Conservation (phyloP, 2,797 vertebrate genomes). For the Knipowitschia caucasica region DNA sequence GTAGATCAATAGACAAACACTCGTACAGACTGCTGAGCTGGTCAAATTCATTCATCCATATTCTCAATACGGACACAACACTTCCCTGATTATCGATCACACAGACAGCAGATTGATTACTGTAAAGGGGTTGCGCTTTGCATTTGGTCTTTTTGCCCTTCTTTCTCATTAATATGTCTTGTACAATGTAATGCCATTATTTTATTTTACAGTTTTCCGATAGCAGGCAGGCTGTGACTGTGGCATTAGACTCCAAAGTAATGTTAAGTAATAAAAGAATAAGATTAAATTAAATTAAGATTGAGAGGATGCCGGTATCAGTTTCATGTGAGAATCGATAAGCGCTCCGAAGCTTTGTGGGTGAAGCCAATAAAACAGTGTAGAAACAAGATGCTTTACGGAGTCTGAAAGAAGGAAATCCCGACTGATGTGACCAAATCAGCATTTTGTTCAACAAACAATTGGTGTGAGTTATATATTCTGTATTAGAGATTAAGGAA, state of each 20-base stretch:
- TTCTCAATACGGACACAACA: conserved; percentile 51
- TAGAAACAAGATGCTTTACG: conserved; percentile 59
- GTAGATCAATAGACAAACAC: conserved; percentile 56
- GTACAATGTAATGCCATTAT: background rate
- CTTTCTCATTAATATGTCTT: conserved; percentile 9
- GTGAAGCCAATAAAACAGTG: conserved; percentile 54
- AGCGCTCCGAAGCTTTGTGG: conserved; percentile 52
- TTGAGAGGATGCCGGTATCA: conserved; percentile 37
- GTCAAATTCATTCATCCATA: conserved; percentile 67
- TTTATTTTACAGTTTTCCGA: conserved; percentile 7
- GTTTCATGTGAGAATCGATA: conserved; percentile 63
- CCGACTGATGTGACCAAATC: conserved; percentile 21
- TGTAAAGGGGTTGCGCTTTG: conserved; percentile 35
- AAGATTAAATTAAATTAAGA: conserved; percentile 29
- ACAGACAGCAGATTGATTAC: conserved; percentile 31
- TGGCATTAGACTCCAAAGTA: background rate
- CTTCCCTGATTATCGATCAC: conserved; percentile 58
- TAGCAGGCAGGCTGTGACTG: conserved; percentile 1
- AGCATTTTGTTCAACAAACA: too few relatives aligned
- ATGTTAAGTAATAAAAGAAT: conserved; percentile 13
- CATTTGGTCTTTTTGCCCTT: conserved; percentile 17
- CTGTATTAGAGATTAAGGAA: too few relatives aligned
- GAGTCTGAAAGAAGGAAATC: conserved; percentile 42
- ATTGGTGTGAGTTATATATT: too few relatives aligned
- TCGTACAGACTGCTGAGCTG: conserved; percentile 61